Base-by-base conservation (phyloP, 2,113 vertebrate species). In the Scartelaos histophorus region DNA sequence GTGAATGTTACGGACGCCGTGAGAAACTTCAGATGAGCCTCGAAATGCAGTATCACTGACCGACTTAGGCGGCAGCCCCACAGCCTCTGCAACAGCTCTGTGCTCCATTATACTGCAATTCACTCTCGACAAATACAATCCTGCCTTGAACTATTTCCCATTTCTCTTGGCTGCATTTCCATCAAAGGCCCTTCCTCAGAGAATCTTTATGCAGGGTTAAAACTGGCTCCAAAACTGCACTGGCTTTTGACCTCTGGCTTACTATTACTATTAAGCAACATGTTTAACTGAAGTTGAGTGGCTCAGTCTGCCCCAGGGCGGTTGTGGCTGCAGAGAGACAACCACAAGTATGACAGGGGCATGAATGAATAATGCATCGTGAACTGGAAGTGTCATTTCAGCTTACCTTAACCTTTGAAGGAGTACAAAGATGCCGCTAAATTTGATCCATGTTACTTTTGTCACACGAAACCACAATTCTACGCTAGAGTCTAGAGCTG, bases 1-100 rank as follows among this genome's bases (percentile, higher is more conserved):
- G 76, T 69, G 19, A 25, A 43, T 62, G 89, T 82, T 38, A 87
- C 56, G 35, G 11, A 87, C 71, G 77, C 89, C 86, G 89, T 92
- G 91, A 89, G 91, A 92, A 92, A 79, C 72, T 38, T 13, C 64
- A 69, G 73, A 69, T 68, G 71, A 64, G 70, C 15, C 78, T 67
- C 77, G 69, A 38, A 84, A 76, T 10, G 60, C 56, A 13, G 80
- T 88, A 85, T 89, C 85, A 1, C 25, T 88, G 85, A 83, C 84
- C 53, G 0, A 13, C 57, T 38, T 64, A 77, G 85, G 68, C 21
- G 34, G 29, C 73, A 81, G 66, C 53, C 1, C 22, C 17, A 51
- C 25, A 22, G 78, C 79, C 45, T 19, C 71, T 78, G 77, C 74
- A 38, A 87, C 82, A 76, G 74, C 83, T 82, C 70, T 38, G 22